These are phyloP conservation scores for Endomychus coccineus DNA, from an alignment of 2,888 invertebrate species.

Conservation along the genomic window DNA sequence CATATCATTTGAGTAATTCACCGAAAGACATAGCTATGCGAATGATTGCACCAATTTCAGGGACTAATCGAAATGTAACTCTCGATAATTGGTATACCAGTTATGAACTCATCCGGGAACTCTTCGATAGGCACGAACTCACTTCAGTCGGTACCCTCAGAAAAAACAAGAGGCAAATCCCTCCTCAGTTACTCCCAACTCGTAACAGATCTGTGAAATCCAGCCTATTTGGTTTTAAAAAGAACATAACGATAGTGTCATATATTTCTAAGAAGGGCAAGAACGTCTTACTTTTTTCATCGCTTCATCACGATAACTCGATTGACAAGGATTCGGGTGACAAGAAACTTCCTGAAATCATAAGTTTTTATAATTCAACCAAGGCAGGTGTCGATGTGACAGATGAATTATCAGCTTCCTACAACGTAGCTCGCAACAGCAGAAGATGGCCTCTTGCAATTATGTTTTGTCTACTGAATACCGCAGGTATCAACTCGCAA, in stretches of 20 bases:
- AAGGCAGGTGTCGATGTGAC: conserved; percentile 10
- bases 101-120: conserved; percentile 1
- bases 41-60: conserved; percentile 15
- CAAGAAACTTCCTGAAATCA: conserved; percentile 17
- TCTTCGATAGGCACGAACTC: conserved; percentile 13
- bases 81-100: conserved; percentile 26
- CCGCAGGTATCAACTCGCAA: neutral
- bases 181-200: conserved; percentile 7
- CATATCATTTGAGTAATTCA: conserved; percentile 12
- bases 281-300: conserved; percentile 12
- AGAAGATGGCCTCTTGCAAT: conserved; percentile 1
- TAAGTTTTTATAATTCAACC: conserved; percentile 7
- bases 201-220: neutral
- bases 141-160: conserved; percentile 13
- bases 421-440: conserved; percentile 1
- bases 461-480: neutral
- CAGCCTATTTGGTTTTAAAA: conserved; percentile 12
- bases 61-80: conserved; percentile 24
- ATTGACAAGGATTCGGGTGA: conserved; percentile 14
- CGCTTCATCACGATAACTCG: conserved; percentile 13
- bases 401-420: conserved; percentile 1
- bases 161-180: conserved; percentile 16
- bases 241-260: conserved; percentile 12
- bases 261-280: conserved; percentile 12
- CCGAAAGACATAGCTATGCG: conserved; percentile 15